A percentile compares a stretch with the other conserved stretches of the same genome.
phyloP scores from a whole-genome alignment of 2,888 invertebrate species.

The Mystacides longicornis region DNA sequence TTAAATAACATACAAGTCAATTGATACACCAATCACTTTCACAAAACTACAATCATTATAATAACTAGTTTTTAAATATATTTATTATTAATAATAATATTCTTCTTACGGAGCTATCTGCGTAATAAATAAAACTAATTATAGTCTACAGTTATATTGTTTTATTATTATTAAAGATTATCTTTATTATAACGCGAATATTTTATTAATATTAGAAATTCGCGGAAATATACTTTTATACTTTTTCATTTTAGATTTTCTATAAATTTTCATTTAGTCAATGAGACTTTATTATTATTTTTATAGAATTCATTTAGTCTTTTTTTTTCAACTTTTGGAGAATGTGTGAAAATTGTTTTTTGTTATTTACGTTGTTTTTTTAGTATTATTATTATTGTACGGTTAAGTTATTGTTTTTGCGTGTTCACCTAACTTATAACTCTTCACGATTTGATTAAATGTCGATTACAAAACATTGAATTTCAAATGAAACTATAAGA shows the following conservation, averaged over 20 bases:
- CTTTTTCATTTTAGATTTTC: slow-evolving; percentile 1
- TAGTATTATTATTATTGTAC: background rate
- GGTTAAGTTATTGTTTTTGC: background rate
- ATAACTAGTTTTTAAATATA: background rate
- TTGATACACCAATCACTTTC: background rate
- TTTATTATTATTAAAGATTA: background rate
- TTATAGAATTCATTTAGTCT: background rate
- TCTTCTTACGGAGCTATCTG: background rate
- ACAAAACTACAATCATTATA: background rate
- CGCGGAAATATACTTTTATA: background rate
- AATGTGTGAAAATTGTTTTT: background rate
- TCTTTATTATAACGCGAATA: background rate
- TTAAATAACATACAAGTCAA: background rate
- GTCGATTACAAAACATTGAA: slow-evolving; percentile 1
- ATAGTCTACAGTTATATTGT: background rate
- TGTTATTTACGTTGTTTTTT: background rate
- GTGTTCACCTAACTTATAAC: background rate
- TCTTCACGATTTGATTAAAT: background rate
- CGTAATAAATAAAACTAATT: background rate
- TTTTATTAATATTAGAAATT: too few species aligned
- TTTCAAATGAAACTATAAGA: background rate
- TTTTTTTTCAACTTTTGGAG: background rate
- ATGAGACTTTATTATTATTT: background rate
- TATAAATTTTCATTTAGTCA: background rate
- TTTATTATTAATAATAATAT: background rate